A percentile compares a stretch with the other conserved stretches of the same genome.
Evolutionary conservation across 2,113 vertebrate species (phyloP).

Genomic region (Dipodomys stephensi): DNA sequence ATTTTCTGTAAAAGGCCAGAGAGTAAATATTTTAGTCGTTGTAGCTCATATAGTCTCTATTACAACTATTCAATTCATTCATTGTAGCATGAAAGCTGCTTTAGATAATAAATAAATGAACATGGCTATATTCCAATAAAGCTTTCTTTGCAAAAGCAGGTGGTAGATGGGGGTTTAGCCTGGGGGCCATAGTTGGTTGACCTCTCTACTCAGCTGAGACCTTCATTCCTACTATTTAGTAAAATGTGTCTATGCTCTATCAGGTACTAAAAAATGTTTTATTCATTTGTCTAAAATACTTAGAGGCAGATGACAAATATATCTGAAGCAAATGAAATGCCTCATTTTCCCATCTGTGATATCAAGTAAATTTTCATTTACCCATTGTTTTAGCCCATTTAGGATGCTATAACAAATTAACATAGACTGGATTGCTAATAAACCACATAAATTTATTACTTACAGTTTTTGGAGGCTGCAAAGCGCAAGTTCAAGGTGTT

Average conservation of each 20-base stretch:
- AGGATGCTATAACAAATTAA: background rate
- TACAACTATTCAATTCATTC: background rate
- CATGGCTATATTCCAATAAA: background rate
- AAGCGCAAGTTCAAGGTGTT: background rate
- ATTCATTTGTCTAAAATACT: background rate
- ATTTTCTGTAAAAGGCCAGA: background rate
- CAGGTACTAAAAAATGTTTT: background rate
- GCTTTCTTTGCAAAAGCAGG: background rate
- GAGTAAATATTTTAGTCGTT: background rate
- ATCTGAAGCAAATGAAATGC: background rate
- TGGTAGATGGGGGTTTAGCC: background rate
- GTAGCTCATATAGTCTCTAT: background rate
- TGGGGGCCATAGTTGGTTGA: background rate
- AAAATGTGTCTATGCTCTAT: background rate
- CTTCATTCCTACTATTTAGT: background rate
- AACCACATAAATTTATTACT: background rate
- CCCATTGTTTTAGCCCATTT: background rate
- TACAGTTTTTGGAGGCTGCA: background rate
- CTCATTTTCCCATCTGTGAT: constrained; percentile 10
- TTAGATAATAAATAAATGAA: background rate
- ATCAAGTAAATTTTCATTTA: background rate
- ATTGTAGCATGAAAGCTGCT: background rate
- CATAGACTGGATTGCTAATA: background rate
- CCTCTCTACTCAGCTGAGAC: background rate
- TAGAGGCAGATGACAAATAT: background rate